These are phyloP conservation scores for Muraenolepis orangiensis DNA, from an alignment of 2,797 vertebrate genomes.

Conservation along the genomic window DNA sequence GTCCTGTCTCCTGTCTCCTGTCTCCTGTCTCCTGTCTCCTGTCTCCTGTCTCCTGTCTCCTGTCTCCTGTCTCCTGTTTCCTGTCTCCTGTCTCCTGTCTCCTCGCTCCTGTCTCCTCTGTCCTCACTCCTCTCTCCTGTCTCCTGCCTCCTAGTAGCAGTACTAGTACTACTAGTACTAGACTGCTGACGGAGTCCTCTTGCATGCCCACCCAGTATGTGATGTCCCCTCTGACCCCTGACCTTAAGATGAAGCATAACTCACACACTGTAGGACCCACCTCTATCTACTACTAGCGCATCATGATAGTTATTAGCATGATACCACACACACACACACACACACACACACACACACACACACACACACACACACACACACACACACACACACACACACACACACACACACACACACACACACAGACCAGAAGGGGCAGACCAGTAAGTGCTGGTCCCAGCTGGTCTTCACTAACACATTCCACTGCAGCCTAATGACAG, in stretches of 20 bases:
- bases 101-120: too few relatives aligned
- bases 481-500: constrained; percentile 83
- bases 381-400: not conserved
- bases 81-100: too few relatives aligned
- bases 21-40: too few relatives aligned
- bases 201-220: not conserved
- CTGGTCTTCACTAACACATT: constrained; percentile 81
- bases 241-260: not conserved
- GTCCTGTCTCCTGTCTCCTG: too few relatives aligned
- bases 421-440: constrained; percentile 36
- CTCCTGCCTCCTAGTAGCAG: too few relatives aligned
- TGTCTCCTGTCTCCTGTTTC: too few relatives aligned
- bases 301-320: constrained; percentile 46
- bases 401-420: constrained; percentile 22
- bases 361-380: constrained; percentile 50
- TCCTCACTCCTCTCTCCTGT: too few relatives aligned
- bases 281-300: constrained; percentile 25
- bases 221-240: not conserved
- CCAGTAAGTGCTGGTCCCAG: constrained; percentile 71
- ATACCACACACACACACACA: constrained; percentile 34
- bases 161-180: not conserved
- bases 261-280: not conserved
- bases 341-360: constrained; percentile 18
- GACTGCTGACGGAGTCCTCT: not conserved
- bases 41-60: too few relatives aligned